Evolutionary conservation across 2,888 invertebrate species (phyloP), one percentile per base, ranked within the genome.

Genomic region (Scaptomyza cyrtandrae): DNA sequence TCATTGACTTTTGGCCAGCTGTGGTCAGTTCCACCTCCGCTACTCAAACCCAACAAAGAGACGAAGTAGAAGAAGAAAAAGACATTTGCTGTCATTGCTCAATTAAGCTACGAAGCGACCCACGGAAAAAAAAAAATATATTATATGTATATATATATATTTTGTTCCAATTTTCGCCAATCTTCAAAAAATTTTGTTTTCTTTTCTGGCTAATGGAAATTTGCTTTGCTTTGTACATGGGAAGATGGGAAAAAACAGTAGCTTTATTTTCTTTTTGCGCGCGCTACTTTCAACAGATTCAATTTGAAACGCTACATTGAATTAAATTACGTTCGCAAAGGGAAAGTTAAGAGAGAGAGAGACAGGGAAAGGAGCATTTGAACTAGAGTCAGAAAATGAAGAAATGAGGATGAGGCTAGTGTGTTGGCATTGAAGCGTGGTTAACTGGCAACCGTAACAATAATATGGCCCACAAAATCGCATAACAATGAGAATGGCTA

Each of bases 241-340:
- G 7, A 39, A 41, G 16, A 41, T 16, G 41, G 41, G 14, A 31
- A 54, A 54, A 16, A 63, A 64, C 19, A 56, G 46, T 37, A 41
- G 74, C 74, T 83, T 76, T 72, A 78, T 86, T 82, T 78, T 39
- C 14, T 59, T 65, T 66, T 65, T 69, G 44, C 61, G 64, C 75
- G 44, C 63, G 66, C 75, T 71, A 71, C 70, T 80, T 81, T 85
- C 76, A 85, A 76, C 74, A 79, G 84, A 86, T 86, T 86, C 86
- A 86, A 86, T 86, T 85, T 86, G 86, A 75, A 83, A 83, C 86
- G 86, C 78, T 71, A 86, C 85, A 85, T 88, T 85, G 79, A 85
- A 86, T 88, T 86, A 86, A 86, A 80, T 83, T 78, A 78, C 78
- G 70, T 78, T 81, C 68, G 71, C 56, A 61, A 67, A 68, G 63